Percentiles rank a stretch among this genome's conserved stretches.
phyloP scores from a whole-genome alignment of 1,140 invertebrate species.

The Triops cancriformis region DNA sequence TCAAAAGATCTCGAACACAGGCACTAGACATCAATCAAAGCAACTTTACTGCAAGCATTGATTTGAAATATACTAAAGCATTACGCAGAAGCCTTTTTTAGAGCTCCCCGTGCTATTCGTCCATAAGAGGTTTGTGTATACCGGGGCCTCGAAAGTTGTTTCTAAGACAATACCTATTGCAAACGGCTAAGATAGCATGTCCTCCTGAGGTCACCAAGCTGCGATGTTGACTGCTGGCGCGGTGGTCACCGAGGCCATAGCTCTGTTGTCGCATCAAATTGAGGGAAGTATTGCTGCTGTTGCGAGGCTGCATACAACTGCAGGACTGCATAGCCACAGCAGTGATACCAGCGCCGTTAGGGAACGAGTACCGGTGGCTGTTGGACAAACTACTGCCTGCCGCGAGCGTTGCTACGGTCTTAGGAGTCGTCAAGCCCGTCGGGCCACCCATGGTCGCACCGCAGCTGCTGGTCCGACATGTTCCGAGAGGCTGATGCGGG shows the following conservation, averaged over 20 bases:
- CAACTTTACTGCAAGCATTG: too few relatives aligned
- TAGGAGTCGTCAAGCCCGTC: neutral
- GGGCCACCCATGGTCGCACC: neutral
- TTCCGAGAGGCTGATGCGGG: neutral
- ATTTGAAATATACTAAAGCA: too few relatives aligned
- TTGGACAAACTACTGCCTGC: neutral
- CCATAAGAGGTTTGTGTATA: too few relatives aligned
- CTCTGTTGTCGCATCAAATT: neutral
- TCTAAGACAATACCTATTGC: neutral
- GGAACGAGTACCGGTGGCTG: neutral
- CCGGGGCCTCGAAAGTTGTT: too few relatives aligned
- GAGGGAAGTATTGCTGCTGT: neutral
- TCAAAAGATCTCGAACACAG: too few relatives aligned
- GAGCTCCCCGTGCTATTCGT: too few relatives aligned
- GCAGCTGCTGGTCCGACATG: slow-evolving; percentile 17
- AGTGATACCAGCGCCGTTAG: neutral
- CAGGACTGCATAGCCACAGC: neutral
- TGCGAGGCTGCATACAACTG: neutral
- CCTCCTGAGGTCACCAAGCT: neutral
- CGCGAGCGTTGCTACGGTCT: neutral
- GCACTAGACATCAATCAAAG: too few relatives aligned
- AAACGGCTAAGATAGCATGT: neutral
- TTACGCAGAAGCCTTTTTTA: too few relatives aligned
- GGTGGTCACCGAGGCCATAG: neutral
- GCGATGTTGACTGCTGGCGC: neutral